A percentile compares a stretch with the other conserved stretches of the same genome.
phyloP scores from a whole-genome alignment of 1,140 invertebrate genomes.

The Drosophila ohnishii region DNA sequence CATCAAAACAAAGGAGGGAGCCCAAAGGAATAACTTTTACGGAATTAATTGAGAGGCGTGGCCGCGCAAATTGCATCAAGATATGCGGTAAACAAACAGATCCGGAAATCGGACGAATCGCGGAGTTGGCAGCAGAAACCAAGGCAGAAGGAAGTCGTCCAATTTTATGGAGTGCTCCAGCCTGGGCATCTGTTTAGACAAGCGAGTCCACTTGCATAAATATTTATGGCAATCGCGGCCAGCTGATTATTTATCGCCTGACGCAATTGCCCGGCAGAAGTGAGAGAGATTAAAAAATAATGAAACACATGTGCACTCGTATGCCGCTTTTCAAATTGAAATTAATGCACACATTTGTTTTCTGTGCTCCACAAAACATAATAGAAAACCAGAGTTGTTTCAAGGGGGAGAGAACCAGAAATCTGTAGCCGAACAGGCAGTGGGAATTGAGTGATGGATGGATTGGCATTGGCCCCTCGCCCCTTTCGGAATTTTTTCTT shows the following conservation, averaged over 20 bases:
- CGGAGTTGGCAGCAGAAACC: slow-evolving; percentile 13
- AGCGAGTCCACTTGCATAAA: slow-evolving; percentile 73
- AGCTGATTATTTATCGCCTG: slow-evolving; percentile 72
- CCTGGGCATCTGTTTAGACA: slow-evolving; percentile 50
- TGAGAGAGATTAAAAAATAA: slow-evolving; percentile 25
- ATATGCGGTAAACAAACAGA: slow-evolving; percentile 52
- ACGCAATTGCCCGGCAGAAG: slow-evolving; percentile 29
- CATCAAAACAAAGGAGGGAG: slow-evolving; percentile 72
- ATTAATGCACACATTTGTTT: slow-evolving; percentile 76
- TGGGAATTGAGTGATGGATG: slow-evolving; percentile 79
- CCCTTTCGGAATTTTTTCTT: slow-evolving; percentile 25
- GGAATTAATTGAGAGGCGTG: slow-evolving; percentile 73
- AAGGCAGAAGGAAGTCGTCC: slow-evolving; percentile 10
- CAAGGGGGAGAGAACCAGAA: slow-evolving; percentile 22
- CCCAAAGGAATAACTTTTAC: slow-evolving; percentile 8
- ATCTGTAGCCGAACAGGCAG: slow-evolving; percentile 51
- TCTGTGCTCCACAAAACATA: slow-evolving; percentile 26
- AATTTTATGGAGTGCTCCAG: slow-evolving; percentile 46
- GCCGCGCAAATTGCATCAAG: slow-evolving; percentile 51
- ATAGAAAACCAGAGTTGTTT: slow-evolving; percentile 43
- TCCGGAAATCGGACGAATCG: slow-evolving; percentile 13
- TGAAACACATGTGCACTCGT: slow-evolving; percentile 66
- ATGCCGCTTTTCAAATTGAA: slow-evolving; percentile 53
- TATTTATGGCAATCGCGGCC: slow-evolving; percentile 64
- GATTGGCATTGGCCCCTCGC: slow-evolving; percentile 58